A percentile compares a stretch with the other conserved stretches of the same genome.
These are phyloP conservation scores for Leptocoma aspasia DNA, from an alignment of 2,113 vertebrate genomes.

Conservation along the genomic window DNA sequence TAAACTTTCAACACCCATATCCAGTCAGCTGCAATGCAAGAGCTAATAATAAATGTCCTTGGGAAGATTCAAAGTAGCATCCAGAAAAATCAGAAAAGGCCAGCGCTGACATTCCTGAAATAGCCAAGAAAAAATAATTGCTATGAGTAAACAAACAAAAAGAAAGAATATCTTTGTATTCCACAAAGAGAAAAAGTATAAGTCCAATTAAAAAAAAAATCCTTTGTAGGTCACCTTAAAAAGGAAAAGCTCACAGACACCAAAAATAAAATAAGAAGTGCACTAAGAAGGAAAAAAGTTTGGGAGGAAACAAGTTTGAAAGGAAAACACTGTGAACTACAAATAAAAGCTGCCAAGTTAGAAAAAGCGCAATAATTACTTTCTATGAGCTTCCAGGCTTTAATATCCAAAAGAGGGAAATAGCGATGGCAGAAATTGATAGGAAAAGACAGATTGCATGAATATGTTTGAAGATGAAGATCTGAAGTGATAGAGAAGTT, in stretches of 20 bases:
- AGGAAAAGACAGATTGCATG: neutral
- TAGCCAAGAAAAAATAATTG: conserved; percentile 40
- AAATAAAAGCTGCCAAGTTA: neutral
- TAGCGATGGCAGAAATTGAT: neutral
- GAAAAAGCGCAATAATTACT: neutral
- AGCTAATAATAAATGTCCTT: conserved; percentile 64
- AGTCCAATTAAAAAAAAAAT: neutral
- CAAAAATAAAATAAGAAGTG: neutral
- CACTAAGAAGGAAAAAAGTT: neutral
- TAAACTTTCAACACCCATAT: conserved; percentile 53
- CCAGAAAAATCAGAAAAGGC: conserved; percentile 45
- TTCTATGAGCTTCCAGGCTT: neutral
- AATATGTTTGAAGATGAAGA: neutral
- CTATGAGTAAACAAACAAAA: conserved; percentile 43
- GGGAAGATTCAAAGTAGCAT: conserved; percentile 47
- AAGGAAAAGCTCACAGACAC: neutral
- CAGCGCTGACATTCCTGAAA: conserved; percentile 35
- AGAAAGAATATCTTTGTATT: neutral
- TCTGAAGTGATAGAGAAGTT: neutral
- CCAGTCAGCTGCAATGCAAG: conserved; percentile 46
- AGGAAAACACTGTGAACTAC: neutral
- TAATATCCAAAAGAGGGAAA: neutral
- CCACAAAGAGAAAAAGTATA: conserved; percentile 5
- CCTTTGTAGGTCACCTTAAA: conserved; percentile 13
- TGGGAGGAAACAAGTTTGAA: neutral